These are phyloP conservation scores for Trachemys scripta DNA, from an alignment of 2,113 vertebrate species.

Conservation along the genomic window DNA sequence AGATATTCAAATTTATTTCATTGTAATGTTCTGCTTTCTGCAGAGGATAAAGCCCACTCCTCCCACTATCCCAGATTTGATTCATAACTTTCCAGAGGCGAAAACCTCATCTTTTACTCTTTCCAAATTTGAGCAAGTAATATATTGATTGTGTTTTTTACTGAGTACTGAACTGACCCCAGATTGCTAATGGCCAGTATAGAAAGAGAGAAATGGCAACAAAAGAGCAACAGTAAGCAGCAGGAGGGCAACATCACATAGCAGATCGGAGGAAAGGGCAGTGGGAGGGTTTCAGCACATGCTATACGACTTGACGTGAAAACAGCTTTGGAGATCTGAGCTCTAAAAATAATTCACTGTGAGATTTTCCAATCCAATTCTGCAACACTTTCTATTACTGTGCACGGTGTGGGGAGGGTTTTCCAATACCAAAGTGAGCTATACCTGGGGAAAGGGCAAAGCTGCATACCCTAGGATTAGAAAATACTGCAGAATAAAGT, in stretches of 20 bases:
- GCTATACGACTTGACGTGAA: background rate
- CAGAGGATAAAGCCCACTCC: background rate
- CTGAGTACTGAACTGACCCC: background rate
- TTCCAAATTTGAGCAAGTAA: background rate
- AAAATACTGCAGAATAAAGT: background rate
- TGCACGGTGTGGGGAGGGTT: background rate
- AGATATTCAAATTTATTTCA: slow-evolving; percentile 9
- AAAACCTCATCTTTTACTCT: background rate
- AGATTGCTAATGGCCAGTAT: background rate
- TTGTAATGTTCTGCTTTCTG: background rate
- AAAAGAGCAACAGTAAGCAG: background rate
- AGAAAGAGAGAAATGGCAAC: background rate
- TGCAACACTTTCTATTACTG: background rate
- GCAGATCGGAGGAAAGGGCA: background rate
- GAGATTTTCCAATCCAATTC: background rate
- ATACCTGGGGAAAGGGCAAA: background rate
- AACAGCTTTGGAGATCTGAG: background rate
- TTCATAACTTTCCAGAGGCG: background rate
- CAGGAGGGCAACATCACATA: background rate
- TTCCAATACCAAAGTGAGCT: background rate
- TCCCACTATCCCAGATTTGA: background rate
- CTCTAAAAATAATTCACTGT: background rate
- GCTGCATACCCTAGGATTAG: background rate
- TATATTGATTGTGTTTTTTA: background rate
- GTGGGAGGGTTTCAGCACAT: background rate